Conservation (phyloP, 2,797 vertebrate genomes). For the Mycteria americana region DNA sequence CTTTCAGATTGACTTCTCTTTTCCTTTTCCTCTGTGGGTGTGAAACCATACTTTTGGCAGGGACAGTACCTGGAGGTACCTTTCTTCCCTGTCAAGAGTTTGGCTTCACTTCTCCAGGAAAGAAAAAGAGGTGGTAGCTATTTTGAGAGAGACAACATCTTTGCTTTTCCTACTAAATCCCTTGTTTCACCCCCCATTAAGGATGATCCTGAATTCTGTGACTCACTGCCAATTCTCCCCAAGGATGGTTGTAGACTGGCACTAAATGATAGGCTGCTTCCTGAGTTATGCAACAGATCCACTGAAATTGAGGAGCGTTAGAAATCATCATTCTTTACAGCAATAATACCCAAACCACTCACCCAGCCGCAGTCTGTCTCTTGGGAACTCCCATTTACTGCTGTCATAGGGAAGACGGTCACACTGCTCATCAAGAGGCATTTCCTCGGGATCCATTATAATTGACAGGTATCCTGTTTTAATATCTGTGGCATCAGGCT, state of each 20-base stretch:
- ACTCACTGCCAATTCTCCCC: neutral
- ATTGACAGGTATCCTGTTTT: constrained; percentile 93
- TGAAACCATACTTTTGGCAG: neutral
- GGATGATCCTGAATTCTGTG: neutral
- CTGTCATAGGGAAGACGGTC: constrained; percentile 91
- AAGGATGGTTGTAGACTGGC: neutral
- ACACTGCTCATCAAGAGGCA: constrained; percentile 90
- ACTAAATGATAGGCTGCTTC: neutral
- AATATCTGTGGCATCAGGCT: constrained; percentile 87
- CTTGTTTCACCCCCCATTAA: neutral
- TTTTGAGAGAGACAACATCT: neutral
- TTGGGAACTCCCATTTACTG: constrained; percentile 94
- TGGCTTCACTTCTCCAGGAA: neutral
- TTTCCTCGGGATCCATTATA: constrained; percentile 93
- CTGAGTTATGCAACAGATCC: neutral
- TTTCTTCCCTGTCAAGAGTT: neutral
- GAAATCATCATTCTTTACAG: neutral
- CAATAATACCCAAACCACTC: neutral
- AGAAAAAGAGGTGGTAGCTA: neutral
- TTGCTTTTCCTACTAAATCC: neutral
- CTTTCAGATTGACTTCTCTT: neutral
- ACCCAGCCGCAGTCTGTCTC: constrained; percentile 90
- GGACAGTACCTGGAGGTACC: neutral
- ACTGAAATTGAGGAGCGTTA: rapidly evolving
- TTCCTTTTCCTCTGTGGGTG: neutral